These are phyloP conservation scores for Pipra filicauda DNA, from an alignment of 2,113 vertebrate genomes.

Conservation along the genomic window DNA sequence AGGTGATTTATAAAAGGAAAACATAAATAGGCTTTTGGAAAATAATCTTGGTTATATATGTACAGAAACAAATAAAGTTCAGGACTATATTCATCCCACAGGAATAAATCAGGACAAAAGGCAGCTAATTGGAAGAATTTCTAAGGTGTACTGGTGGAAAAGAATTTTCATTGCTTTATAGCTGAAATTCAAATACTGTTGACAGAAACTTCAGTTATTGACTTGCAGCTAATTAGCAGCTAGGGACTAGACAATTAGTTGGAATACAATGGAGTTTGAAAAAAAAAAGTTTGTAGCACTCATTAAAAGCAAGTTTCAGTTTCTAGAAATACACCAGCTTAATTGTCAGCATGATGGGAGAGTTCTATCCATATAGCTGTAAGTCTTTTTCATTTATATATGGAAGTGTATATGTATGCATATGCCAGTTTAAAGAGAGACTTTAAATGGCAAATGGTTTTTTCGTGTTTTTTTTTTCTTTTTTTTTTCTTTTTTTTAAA, in stretches of 20 bases:
- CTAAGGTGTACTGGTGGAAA: background rate
- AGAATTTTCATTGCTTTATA: background rate
- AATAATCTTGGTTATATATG: background rate
- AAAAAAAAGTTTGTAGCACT: background rate
- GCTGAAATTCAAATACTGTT: background rate
- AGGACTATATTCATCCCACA: background rate
- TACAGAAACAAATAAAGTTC: background rate
- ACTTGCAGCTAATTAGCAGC: background rate
- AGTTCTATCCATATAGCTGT: background rate
- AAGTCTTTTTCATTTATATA: background rate
- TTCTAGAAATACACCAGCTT: background rate
- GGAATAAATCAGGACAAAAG: background rate
- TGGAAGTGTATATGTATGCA: background rate
- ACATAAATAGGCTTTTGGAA: background rate
- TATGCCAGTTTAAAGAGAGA: background rate
- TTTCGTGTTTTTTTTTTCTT: too few relatives aligned
- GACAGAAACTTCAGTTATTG: background rate
- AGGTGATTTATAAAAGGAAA: background rate
- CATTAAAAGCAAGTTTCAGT: background rate
- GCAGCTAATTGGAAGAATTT: background rate
- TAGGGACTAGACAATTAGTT: background rate
- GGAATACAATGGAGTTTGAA: background rate
- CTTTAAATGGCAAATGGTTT: background rate
- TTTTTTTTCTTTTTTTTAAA: background rate
- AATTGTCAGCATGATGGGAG: background rate